phyloP scores from a whole-genome alignment of 1,140 invertebrate genomes.

The Drosophila nebulosa region DNA sequence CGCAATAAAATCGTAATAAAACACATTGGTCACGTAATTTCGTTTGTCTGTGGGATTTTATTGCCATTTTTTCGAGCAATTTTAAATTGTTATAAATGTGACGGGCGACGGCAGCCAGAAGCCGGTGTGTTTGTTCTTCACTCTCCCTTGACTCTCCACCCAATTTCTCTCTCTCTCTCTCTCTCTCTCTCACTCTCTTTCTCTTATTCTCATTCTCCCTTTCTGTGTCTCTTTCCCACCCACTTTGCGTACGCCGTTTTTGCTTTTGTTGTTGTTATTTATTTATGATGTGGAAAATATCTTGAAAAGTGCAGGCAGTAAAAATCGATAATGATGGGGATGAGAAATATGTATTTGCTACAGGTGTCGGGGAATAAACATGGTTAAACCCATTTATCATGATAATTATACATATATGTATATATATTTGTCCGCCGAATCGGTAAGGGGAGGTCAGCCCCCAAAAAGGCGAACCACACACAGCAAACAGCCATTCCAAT shows the following conservation, averaged over 20 bases:
- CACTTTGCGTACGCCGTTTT: slow-evolving; percentile 31
- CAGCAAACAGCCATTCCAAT: slow-evolving; percentile 1
- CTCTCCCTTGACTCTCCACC: not conserved
- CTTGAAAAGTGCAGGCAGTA: slow-evolving; percentile 51
- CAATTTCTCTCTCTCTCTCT: not conserved
- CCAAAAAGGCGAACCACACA: slow-evolving; percentile 27
- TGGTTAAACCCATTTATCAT: slow-evolving; percentile 65
- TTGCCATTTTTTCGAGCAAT: slow-evolving; percentile 79
- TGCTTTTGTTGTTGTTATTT: slow-evolving; percentile 35
- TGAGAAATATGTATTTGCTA: not conserved
- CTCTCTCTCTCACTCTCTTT: too few relatives aligned
- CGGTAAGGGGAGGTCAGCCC: not conserved
- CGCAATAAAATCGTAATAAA: slow-evolving; percentile 81
- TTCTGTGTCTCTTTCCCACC: not conserved
- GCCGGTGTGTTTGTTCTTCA: slow-evolving; percentile 58
- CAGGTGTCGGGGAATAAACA: not conserved
- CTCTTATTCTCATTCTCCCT: too few relatives aligned
- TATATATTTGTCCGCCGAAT: slow-evolving; percentile 2
- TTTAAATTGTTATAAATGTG: slow-evolving; percentile 80
- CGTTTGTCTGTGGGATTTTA: slow-evolving; percentile 81
- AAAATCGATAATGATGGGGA: slow-evolving; percentile 61
- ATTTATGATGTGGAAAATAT: slow-evolving; percentile 80
- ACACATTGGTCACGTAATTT: slow-evolving; percentile 81
- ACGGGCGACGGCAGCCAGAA: slow-evolving; percentile 43
- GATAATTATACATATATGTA: slow-evolving; percentile 40